Percentiles rank a stretch among this genome's conserved stretches.
These are phyloP conservation scores for Trichacis sp. DNA, from an alignment of 2,888 invertebrate genomes.

Conservation along the genomic window DNA sequence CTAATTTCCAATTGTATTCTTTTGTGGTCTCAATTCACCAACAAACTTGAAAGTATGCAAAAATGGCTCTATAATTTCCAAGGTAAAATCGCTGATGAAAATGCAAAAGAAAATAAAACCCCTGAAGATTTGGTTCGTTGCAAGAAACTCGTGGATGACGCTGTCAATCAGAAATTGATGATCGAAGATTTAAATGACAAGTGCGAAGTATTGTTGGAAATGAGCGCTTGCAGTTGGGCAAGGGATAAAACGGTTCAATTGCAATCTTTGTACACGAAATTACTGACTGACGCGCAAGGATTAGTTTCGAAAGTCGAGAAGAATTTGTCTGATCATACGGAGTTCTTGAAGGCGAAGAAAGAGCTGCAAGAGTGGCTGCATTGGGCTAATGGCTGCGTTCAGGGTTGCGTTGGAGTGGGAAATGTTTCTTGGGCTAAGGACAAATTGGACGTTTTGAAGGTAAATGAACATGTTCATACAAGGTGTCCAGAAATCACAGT, in stretches of 20 bases:
- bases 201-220: conserved; percentile 88
- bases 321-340: conserved; percentile 90
- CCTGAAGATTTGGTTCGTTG: conserved; percentile 83
- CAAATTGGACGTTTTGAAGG: conserved; percentile 83
- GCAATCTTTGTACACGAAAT: conserved; percentile 84
- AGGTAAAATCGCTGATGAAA: conserved; percentile 75
- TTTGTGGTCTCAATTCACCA: conserved; percentile 78
- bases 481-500: no score
- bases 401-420: conserved; percentile 85
- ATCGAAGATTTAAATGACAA: conserved; percentile 88
- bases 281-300: conserved; percentile 83
- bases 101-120: conserved; percentile 79
- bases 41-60: conserved; percentile 79
- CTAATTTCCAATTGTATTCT: conserved; percentile 81
- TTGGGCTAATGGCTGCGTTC: conserved; percentile 83
- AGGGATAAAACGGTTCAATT: conserved; percentile 88
- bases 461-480: conserved; percentile 60
- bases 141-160: conserved; percentile 81
- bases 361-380: conserved; percentile 88
- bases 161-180: conserved; percentile 80
- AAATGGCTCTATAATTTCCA: conserved; percentile 81
- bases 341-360: conserved; percentile 87
- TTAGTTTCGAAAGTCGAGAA: conserved; percentile 89
- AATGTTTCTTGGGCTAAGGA: conserved; percentile 82
- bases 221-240: conserved; percentile 86